These are phyloP conservation scores for Clepsis dumicolana DNA, from an alignment of 2,888 invertebrate species.

Conservation along the genomic window DNA sequence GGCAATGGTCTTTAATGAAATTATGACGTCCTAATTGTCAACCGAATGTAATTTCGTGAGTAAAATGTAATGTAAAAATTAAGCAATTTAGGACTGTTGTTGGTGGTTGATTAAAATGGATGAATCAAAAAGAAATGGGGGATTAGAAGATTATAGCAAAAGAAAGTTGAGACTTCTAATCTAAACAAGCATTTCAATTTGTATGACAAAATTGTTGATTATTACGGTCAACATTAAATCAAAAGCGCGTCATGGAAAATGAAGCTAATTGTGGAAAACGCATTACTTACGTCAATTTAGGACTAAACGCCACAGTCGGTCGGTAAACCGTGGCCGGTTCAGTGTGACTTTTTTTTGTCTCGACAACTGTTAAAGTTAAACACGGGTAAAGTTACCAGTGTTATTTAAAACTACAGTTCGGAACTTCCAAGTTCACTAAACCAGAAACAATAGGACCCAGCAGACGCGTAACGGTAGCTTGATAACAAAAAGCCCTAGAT, in stretches of 20 bases:
- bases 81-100: too few relatives aligned
- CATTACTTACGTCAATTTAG: constrained; percentile 11
- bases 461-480: constrained; percentile 57
- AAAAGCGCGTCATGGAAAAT: constrained; percentile 11
- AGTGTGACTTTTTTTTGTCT: constrained; percentile 60
- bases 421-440: constrained; percentile 65
- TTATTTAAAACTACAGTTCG: constrained; percentile 47
- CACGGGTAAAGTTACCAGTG: constrained; percentile 60
- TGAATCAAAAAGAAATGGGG: background rate
- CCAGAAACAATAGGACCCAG: constrained; percentile 63
- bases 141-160: background rate
- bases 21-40: background rate
- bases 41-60: background rate
- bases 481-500: constrained; percentile 40
- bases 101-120: too few relatives aligned
- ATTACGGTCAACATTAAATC: background rate
- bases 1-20: background rate
- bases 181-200: background rate
- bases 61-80: too few relatives aligned
- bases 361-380: constrained; percentile 50
- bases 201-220: background rate
- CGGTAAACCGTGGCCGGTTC: constrained; percentile 68
- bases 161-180: background rate
- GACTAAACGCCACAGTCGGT: constrained; percentile 49
- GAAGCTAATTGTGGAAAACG: constrained; percentile 13